These are phyloP conservation scores for Lepus oiostolus DNA, from an alignment of 2,797 vertebrate genomes.

Conservation along the genomic window DNA sequence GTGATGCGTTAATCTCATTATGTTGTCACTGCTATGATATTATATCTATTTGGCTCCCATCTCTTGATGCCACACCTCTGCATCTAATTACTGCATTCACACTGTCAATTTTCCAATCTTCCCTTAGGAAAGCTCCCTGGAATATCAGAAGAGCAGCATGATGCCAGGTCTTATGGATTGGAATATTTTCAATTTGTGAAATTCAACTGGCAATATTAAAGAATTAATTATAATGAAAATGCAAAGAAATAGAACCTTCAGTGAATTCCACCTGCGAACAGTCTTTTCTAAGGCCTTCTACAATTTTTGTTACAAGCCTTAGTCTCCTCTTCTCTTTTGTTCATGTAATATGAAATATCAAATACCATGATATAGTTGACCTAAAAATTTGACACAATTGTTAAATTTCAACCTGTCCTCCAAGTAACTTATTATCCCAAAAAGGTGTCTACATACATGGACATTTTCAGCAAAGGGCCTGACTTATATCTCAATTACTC, in stretches of 20 bases:
- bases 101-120: constrained; percentile 66
- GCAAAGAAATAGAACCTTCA: constrained; percentile 85
- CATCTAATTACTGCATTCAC: constrained; percentile 68
- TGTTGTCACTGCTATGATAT: background rate
- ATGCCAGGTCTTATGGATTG: constrained; percentile 84
- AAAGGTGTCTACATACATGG: background rate
- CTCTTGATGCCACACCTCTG: constrained; percentile 66
- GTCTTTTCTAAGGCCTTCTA: constrained; percentile 82
- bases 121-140: constrained; percentile 72
- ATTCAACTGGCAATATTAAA: constrained; percentile 86
- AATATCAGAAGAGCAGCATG: constrained; percentile 84
- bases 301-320: constrained; percentile 53
- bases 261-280: constrained; percentile 83
- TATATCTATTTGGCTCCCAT: background rate
- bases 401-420: constrained; percentile 60
- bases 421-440: constrained; percentile 25
- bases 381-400: constrained; percentile 35
- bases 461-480: background rate
- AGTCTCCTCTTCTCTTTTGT: constrained; percentile 74
- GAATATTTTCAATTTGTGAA: constrained; percentile 80
- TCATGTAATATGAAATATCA: constrained; percentile 60
- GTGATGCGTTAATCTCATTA: constrained; percentile 23
- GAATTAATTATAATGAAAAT: constrained; percentile 86
- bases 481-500: constrained; percentile 59
- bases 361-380: constrained; percentile 40